Evolutionary conservation across 64 coral and sea anemone genomes (phyloP), one percentile per base, ranked within the genome.

Genomic region (Pocillopora damicornis): DNA sequence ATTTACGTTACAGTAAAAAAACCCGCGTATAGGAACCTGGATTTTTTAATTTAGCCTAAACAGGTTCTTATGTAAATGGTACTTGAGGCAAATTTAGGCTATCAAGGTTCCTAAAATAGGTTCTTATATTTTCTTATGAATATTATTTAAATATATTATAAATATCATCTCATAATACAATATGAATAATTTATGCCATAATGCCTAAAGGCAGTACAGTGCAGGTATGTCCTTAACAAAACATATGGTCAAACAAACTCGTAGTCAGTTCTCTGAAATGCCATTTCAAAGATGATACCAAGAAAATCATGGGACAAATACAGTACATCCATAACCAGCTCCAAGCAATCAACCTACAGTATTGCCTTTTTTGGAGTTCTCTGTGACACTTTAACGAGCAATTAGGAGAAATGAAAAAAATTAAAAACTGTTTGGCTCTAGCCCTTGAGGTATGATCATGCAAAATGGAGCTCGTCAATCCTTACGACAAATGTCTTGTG

Each of bases 281-380:
- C 61, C 87, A 63, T 65, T 89, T 78, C 87, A 89, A 89, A 79
- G 75, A 67, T 89, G 87, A 89, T 89, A 71, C 61, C 76, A 79
- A 89, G 87, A 89, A 89, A 77, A 78, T 88, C 74, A 78, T 77
- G 79, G 17, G 25, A 81, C 9, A 61, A 81, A 65, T 81, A 58
- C 58, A 37, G 79, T 65, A 81, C 42, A 51, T 62, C 60, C 58
- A 25, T 81, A 58, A 62, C 58, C 58, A 76, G 75, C 62, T 76
- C 75, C 77, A 78, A 88, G 11, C 87, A 88, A 78, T 37, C 76
- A 64, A 78, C 86, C 57, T 88, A 2, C 7, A 51, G 42, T 51
- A 9, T 25, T 78, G 58, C 87, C 75, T 38, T 63, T 63, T 61
- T 79, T 60, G 59, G 16, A 63, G 58, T 79, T 78, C 57, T 64